Conservation (phyloP, 2,113 vertebrate genomes). For the Acanthochromis polyacanthus region DNA sequence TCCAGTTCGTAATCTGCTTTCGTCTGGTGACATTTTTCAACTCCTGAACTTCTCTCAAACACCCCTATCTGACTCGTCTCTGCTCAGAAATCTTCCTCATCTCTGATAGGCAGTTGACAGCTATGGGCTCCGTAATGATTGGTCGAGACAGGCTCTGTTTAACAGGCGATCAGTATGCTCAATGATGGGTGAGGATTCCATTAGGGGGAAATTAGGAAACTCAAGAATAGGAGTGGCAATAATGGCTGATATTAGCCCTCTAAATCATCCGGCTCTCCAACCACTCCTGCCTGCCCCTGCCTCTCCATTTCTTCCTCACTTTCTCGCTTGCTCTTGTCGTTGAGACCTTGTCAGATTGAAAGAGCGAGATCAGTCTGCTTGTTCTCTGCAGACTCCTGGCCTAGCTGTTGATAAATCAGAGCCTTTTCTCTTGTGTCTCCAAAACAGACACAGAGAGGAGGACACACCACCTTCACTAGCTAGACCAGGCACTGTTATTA, state of each 20-base stretch:
- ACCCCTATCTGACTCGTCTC: constrained; percentile 57
- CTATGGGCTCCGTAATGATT: constrained; percentile 62
- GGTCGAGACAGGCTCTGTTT: constrained; percentile 68
- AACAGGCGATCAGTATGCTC: constrained; percentile 71
- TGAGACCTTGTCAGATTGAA: constrained; percentile 47
- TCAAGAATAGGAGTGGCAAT: constrained; percentile 76
- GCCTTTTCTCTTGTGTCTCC: constrained; percentile 39
- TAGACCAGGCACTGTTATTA: constrained; percentile 43
- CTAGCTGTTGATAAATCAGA: constrained; percentile 69
- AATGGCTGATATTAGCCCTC: constrained; percentile 79
- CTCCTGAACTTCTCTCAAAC: constrained; percentile 45
- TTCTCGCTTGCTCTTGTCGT: constrained; percentile 34
- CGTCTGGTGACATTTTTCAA: constrained; percentile 39
- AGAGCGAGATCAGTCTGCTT: constrained; percentile 57
- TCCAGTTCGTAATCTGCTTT: neutral
- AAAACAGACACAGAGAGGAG: constrained; percentile 43
- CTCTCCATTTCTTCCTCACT: constrained; percentile 35
- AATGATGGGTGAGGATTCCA: constrained; percentile 78
- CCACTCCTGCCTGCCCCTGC: constrained; percentile 44
- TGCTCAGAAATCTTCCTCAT: constrained; percentile 56
- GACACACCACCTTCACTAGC: constrained; percentile 34
- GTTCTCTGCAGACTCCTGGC: constrained; percentile 48
- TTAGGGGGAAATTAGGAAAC: constrained; percentile 76
- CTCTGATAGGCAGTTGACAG: constrained; percentile 63
- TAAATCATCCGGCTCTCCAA: constrained; percentile 75